Evolutionary conservation across 1,140 invertebrate species (phyloP).

Genomic region (Odontomachus brunneus): DNA sequence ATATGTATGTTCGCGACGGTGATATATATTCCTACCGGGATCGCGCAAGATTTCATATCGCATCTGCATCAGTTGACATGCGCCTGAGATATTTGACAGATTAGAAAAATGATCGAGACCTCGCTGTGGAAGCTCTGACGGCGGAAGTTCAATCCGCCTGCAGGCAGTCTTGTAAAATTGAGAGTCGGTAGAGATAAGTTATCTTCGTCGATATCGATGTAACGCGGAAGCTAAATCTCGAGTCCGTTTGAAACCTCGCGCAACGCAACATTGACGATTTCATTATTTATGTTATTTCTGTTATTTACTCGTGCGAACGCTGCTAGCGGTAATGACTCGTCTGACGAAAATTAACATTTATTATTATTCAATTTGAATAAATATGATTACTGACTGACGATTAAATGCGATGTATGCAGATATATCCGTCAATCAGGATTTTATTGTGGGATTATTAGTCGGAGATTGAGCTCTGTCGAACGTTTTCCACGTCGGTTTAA

Average conservation of each 20-base stretch:
- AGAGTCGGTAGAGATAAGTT: background rate
- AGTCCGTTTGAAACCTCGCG: background rate
- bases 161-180: background rate
- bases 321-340: background rate
- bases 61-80: background rate
- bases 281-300: constrained; percentile 35
- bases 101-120: background rate
- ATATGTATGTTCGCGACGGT: background rate
- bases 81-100: background rate
- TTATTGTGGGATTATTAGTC: background rate
- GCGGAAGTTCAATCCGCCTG: background rate
- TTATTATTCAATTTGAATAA: background rate
- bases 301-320: background rate
- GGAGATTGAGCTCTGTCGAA: background rate
- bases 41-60: background rate
- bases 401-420: constrained; percentile 22
- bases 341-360: constrained; percentile 9
- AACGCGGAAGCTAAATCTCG: background rate
- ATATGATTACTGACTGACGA: background rate
- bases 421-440: constrained; percentile 19
- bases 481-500: background rate
- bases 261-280: background rate
- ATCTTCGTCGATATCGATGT: background rate
- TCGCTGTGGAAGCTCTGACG: background rate
- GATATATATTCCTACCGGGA: background rate